A percentile compares a stretch with the other conserved stretches of the same genome.
Conservation (phyloP, 2,113 vertebrate species). For the Crocuta crocuta region DNA sequence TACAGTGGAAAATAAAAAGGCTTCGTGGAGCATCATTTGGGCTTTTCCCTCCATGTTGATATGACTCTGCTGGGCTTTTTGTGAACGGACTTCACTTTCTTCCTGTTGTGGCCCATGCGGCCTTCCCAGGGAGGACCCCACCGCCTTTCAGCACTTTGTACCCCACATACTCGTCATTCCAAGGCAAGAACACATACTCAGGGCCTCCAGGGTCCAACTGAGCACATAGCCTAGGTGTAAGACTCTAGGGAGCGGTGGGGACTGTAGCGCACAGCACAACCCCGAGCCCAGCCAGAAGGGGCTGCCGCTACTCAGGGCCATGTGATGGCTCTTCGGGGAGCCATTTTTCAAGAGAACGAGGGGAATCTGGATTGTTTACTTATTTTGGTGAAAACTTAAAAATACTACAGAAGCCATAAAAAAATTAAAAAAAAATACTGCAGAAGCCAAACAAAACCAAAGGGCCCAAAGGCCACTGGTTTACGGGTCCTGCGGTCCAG, state of each 20-base stretch:
- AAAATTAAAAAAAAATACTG: neutral
- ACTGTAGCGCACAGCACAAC: neutral
- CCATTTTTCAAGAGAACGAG: neutral
- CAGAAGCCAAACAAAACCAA: neutral
- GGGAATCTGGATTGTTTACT: neutral
- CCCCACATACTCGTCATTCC: neutral
- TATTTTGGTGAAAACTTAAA: neutral
- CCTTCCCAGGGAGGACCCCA: neutral
- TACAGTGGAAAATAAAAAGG: slow-evolving; percentile 82
- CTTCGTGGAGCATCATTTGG: slow-evolving; percentile 54
- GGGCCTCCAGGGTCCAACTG: neutral
- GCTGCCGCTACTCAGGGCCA: neutral
- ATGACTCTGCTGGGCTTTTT: neutral
- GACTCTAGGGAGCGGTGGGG: too few species aligned
- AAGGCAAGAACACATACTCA: neutral
- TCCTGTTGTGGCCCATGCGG: neutral
- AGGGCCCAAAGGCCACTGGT: too few species aligned
- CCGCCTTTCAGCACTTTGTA: neutral
- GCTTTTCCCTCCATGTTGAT: neutral
- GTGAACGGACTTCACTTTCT: neutral
- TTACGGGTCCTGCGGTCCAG: neutral
- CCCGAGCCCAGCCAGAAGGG: accelerated
- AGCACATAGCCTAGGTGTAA: accelerated
- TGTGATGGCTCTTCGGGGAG: neutral
- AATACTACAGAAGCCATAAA: neutral